Evolutionary conservation across 2,888 invertebrate genomes (phyloP).

Genomic region (Junonia oenone): DNA sequence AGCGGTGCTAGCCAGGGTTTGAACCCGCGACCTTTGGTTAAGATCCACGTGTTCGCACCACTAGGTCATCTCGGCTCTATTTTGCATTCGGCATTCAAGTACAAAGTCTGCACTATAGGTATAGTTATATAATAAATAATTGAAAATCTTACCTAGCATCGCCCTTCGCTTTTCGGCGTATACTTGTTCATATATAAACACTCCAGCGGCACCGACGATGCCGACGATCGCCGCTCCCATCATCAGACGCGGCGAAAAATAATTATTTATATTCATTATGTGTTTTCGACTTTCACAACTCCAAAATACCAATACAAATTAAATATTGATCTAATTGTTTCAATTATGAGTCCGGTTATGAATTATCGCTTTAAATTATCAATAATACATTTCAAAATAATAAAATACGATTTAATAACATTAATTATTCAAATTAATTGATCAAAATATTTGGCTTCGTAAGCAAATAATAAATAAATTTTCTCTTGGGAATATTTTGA

Average conservation of each 20-base stretch:
- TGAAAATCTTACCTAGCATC: conserved; percentile 56
- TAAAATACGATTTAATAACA: not conserved
- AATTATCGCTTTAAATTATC: not conserved
- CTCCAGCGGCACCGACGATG: conserved; percentile 70
- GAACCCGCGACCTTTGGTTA: too few species aligned
- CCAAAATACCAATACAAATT: not conserved
- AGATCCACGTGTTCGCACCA: too few species aligned
- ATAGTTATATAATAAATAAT: conserved; percentile 14
- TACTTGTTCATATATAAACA: conserved; percentile 70
- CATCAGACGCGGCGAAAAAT: conserved; percentile 56
- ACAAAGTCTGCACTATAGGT: not conserved
- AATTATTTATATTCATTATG: conserved; percentile 32
- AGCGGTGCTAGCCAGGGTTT: too few species aligned
- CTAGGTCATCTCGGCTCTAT: too few species aligned
- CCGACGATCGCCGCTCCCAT: conserved; percentile 72
- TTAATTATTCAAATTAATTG: not conserved
- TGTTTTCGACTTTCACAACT: not conserved
- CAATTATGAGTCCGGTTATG: not conserved
- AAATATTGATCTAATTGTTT: not conserved
- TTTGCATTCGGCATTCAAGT: too few species aligned
- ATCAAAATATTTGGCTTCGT: not conserved
- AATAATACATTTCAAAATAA: not conserved
- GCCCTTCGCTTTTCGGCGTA: conserved; percentile 68
- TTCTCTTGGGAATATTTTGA: not conserved
- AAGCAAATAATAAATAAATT: not conserved